These are phyloP conservation scores for Cnemophilus loriae DNA, from an alignment of 2,113 vertebrate genomes.

Conservation along the genomic window DNA sequence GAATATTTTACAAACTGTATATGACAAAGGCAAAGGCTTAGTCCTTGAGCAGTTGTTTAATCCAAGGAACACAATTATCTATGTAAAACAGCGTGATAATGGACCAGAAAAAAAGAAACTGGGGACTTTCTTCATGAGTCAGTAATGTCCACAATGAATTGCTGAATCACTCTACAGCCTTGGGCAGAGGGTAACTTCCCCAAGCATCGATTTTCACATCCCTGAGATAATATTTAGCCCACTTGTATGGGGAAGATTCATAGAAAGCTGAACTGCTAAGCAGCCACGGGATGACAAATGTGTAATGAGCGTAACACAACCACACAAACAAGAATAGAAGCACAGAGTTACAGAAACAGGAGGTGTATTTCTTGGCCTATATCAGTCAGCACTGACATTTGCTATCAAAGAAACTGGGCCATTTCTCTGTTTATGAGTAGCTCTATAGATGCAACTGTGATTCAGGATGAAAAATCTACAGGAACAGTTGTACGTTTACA, in stretches of 20 bases:
- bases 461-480: not conserved
- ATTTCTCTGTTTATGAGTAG: not conserved
- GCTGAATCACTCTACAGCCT: not conserved
- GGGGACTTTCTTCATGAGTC: not conserved
- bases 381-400: constrained; percentile 15
- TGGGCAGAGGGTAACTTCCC: not conserved
- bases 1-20: not conserved
- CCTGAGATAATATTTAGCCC: not conserved
- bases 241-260: not conserved
- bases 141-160: not conserved
- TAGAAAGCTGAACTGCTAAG: not conserved
- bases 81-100: not conserved
- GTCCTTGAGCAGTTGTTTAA: not conserved
- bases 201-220: not conserved
- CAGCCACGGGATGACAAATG: not conserved
- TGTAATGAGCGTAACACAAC: not conserved
- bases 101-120: not conserved
- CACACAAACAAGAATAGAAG: not conserved
- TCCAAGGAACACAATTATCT: not conserved
- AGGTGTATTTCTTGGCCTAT: constrained; percentile 1
- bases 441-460: not conserved
- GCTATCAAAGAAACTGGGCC: constrained; percentile 14
- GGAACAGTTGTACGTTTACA: not conserved
- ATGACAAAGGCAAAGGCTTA: not conserved
- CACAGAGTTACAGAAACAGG: not conserved